Evolutionary conservation across 2,797 vertebrate genomes (phyloP), one percentile per base, ranked within the genome.

Genomic region (Chaetodon trifasciatus): DNA sequence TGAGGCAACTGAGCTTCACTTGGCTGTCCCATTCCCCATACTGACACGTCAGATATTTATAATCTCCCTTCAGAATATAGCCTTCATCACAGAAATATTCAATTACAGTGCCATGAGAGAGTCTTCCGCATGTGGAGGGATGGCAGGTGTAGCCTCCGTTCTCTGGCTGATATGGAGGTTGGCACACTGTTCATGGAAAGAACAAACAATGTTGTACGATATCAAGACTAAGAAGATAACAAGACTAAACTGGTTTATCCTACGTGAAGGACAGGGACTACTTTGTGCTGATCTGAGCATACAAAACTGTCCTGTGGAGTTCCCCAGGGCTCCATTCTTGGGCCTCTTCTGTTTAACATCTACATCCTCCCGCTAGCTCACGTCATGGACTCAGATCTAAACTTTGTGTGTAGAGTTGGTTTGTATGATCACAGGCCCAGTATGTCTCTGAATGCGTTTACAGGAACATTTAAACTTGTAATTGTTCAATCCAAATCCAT

Each of bases 21-120:
- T 96, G 96, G 60, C 97, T 96, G 86, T 96, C 96, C 98, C 98
- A 99, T 65, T 97, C 95, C 62, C 98, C 98, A 74, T 97, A 96
- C 91, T 97, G 97, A 90, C 98, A 99, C 50, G 98, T 99, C 85
- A 98, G 92, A 85, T 98, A 99, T 85, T 98, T 98, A 91, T 99
- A 99, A 78, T 99, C 97, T 13, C 97, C 97, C 82, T 98, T 99
- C 77, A 99, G 91, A 86, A 97, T 93, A 86, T 97, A 99, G 85
- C 97, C 98, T 93, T 99, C 97, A 0, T 97, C 95, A 35, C 98
- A 99, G 50, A 97, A 96, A 90, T 97, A 99, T 81, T 99, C 98
- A 52, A 99, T 96, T 88, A 99, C 97, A 8, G 95, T 99, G 85
- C 96, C 96, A 1, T 97, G 94, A 64, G 95, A 95, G 73, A 99